Evolutionary conservation across 2,888 invertebrate genomes (phyloP).

Genomic region (Bellardia pandia): DNA sequence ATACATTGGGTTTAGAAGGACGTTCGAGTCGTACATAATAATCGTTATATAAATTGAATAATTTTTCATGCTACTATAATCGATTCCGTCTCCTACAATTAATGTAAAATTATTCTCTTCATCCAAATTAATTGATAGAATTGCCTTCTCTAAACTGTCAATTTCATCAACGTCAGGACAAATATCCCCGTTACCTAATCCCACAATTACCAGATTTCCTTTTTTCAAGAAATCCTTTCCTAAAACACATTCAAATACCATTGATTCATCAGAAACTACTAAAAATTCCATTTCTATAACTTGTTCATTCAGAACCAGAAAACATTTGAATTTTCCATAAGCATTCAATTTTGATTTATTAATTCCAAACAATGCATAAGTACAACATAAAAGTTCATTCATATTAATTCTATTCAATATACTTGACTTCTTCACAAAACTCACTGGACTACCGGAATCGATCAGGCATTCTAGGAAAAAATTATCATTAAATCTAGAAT

Average conservation of each 20-base stretch:
- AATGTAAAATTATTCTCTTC: background rate
- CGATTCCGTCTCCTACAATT: background rate
- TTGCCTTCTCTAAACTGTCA: slow-evolving; percentile 19
- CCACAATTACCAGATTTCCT: background rate
- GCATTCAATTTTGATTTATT: slow-evolving; percentile 39
- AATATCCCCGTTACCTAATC: background rate
- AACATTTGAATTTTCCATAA: slow-evolving; percentile 4
- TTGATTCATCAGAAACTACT: slow-evolving; percentile 36
- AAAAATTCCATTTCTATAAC: slow-evolving; percentile 5
- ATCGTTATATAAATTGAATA: slow-evolving; percentile 20
- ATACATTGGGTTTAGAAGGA: background rate
- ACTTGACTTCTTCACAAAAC: slow-evolving; percentile 23
- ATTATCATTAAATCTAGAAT: background rate
- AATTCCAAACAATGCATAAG: slow-evolving; percentile 16
- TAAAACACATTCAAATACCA: slow-evolving; percentile 33
- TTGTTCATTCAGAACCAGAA: slow-evolving; percentile 20
- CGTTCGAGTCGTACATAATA: slow-evolving; percentile 38
- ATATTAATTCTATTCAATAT: background rate
- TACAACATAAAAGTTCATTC: background rate
- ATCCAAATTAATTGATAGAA: slow-evolving; percentile 20
- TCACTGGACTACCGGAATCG: slow-evolving; percentile 27
- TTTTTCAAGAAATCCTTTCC: slow-evolving; percentile 46
- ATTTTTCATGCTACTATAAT: background rate
- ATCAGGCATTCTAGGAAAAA: slow-evolving; percentile 54
- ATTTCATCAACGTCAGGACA: background rate